A percentile compares a stretch with the other conserved stretches of the same genome.
These are phyloP conservation scores for Tiliacea citrago DNA, from an alignment of 2,888 invertebrate species.

Conservation along the genomic window DNA sequence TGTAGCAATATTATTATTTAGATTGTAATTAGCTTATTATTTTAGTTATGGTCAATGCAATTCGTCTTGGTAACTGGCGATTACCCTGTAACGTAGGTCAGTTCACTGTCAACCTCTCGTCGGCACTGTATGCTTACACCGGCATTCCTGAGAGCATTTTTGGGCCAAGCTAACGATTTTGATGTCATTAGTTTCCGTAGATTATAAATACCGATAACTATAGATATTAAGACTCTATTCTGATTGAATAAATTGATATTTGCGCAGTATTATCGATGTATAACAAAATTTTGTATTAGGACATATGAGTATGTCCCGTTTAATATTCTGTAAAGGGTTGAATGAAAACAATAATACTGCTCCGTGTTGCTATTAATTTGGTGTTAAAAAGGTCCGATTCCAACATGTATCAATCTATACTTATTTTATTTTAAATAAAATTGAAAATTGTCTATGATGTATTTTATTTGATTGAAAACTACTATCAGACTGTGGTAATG, in stretches of 20 bases:
- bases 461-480: slow-evolving; percentile 62
- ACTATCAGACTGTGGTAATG: slow-evolving; percentile 15
- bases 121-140: slow-evolving; percentile 74
- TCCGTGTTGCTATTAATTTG: slow-evolving; percentile 61
- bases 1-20: slow-evolving; percentile 71
- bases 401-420: slow-evolving; percentile 64
- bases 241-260: slow-evolving; percentile 59
- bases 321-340: slow-evolving; percentile 16
- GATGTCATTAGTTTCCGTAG: slow-evolving; percentile 65
- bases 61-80: slow-evolving; percentile 39
- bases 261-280: slow-evolving; percentile 55
- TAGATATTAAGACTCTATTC: slow-evolving; percentile 73
- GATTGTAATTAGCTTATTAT: slow-evolving; percentile 64
- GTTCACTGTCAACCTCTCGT: slow-evolving; percentile 62
- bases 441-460: slow-evolving; percentile 50
- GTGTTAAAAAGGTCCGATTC: slow-evolving; percentile 54
- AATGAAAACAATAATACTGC: slow-evolving; percentile 53
- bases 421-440: slow-evolving; percentile 65
- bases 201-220: slow-evolving; percentile 58
- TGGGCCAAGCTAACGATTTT: slow-evolving; percentile 72
- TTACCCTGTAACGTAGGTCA: slow-evolving; percentile 61
- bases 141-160: slow-evolving; percentile 81
- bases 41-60: slow-evolving; percentile 61
- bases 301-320: slow-evolving; percentile 12
- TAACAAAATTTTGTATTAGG: slow-evolving; percentile 28